phyloP scores from a whole-genome alignment of 2,113 vertebrate species.

The Otocyon megalotis region DNA sequence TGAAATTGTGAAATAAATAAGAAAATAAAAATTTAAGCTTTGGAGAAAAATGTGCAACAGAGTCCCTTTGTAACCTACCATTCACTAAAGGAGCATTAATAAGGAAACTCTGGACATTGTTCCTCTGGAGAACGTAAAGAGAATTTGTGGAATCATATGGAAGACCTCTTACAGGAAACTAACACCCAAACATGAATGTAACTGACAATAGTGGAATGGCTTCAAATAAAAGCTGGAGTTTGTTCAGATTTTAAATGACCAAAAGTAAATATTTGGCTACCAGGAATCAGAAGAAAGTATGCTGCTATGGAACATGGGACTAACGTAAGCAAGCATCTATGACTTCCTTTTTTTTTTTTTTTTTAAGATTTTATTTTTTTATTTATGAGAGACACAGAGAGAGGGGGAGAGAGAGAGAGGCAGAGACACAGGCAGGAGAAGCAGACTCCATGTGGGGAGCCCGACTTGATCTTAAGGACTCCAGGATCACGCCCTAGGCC shows the following conservation, averaged over 20 bases:
- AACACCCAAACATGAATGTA: not conserved
- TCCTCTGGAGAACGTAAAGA: not conserved
- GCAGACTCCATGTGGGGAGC: too few species aligned
- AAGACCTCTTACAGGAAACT: not conserved
- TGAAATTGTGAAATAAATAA: not conserved
- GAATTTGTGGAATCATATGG: not conserved
- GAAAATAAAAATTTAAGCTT: not conserved
- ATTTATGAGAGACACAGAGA: too few species aligned
- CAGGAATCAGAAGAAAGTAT: not conserved
- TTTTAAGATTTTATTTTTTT: too few species aligned
- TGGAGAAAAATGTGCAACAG: not conserved
- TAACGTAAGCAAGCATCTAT: not conserved
- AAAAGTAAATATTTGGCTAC: not conserved
- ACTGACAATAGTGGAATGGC: not conserved
- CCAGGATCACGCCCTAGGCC: too few species aligned
- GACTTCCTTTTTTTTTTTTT: not conserved
- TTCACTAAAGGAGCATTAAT: not conserved
- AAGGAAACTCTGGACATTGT: not conserved
- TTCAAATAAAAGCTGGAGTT: not conserved
- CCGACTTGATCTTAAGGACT: too few species aligned
- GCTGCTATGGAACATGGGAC: not conserved
- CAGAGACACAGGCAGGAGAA: too few species aligned
- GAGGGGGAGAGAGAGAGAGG: too few species aligned
- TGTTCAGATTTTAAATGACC: slow-evolving; percentile 13
- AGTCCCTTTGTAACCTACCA: not conserved